phyloP scores from a whole-genome alignment of 2,888 invertebrate species.

The Drosophila meridiana region DNA sequence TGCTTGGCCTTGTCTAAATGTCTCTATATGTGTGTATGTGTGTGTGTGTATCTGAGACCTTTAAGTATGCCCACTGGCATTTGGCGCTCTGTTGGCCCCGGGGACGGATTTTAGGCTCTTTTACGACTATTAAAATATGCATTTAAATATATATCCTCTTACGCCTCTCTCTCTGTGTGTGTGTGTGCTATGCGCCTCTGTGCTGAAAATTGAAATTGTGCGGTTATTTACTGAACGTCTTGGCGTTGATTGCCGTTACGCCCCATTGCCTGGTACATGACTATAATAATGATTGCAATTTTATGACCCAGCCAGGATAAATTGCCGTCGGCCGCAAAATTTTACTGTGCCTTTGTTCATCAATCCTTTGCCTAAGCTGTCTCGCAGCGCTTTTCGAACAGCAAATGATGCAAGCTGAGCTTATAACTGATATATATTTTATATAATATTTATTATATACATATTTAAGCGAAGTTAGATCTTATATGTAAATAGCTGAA shows the following conservation, averaged over 20 bases:
- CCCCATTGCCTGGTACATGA: slow-evolving; percentile 79
- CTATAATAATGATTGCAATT: slow-evolving; percentile 77
- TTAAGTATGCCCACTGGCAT: slow-evolving; percentile 75
- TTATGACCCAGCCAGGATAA: slow-evolving; percentile 66
- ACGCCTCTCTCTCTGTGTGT: slow-evolving; percentile 19
- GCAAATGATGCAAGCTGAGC: neutral
- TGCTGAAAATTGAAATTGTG: slow-evolving; percentile 76
- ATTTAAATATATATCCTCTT: slow-evolving; percentile 68
- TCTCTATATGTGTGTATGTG: slow-evolving; percentile 21
- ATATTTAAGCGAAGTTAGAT: neutral
- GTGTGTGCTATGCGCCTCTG: slow-evolving; percentile 33
- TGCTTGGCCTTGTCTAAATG: slow-evolving; percentile 70
- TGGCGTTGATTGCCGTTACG: slow-evolving; percentile 79
- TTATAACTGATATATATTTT: slow-evolving; percentile 1
- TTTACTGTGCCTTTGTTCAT: slow-evolving; percentile 16
- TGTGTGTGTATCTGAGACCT: slow-evolving; percentile 46
- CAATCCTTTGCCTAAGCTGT: slow-evolving; percentile 38
- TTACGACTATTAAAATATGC: slow-evolving; percentile 79
- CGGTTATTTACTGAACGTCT: slow-evolving; percentile 72
- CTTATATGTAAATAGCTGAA: neutral
- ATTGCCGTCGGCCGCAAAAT: slow-evolving; percentile 43
- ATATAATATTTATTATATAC: neutral
- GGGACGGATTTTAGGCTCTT: slow-evolving; percentile 58
- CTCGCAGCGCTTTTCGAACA: neutral
- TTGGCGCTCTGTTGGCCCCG: slow-evolving; percentile 50